These are phyloP conservation scores for Hycleus cichorii DNA, from an alignment of 1,140 invertebrate species.

Conservation along the genomic window DNA sequence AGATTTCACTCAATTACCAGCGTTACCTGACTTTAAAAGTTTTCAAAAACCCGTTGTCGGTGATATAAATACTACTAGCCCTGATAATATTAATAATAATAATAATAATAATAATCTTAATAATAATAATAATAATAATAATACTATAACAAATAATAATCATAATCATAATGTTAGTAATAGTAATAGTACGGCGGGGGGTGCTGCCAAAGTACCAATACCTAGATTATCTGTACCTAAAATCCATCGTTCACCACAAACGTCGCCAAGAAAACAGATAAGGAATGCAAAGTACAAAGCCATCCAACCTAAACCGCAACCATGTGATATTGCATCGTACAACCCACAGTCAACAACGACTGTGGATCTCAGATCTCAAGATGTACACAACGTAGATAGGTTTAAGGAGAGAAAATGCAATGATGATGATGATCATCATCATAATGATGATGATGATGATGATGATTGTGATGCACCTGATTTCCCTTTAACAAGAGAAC, in stretches of 20 bases:
- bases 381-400: conserved; percentile 25
- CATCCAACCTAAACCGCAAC: conserved; percentile 45
- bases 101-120: too few species aligned
- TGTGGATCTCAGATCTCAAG: conserved; percentile 34
- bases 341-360: conserved; percentile 25
- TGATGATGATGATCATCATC: conserved; percentile 6
- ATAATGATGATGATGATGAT: neutral
- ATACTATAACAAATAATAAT: neutral
- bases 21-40: conserved; percentile 42
- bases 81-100: too few species aligned
- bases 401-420: conserved; percentile 26
- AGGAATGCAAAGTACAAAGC: conserved; percentile 43
- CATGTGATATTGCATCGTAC: conserved; percentile 39
- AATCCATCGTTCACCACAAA: conserved; percentile 18
- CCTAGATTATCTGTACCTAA: conserved; percentile 25
- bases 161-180: neutral
- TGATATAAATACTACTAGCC: neutral
- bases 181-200: conserved; percentile 6
- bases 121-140: too few species aligned
- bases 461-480: conserved; percentile 27
- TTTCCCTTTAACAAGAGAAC: conserved; percentile 44
- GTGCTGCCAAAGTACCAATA: conserved; percentile 27
- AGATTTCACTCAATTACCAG: conserved; percentile 36
- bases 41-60: conserved; percentile 33
- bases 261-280: conserved; percentile 17